Evolutionary conservation across 2,797 vertebrate species (phyloP).

Genomic region (Epinephelus awoara): DNA sequence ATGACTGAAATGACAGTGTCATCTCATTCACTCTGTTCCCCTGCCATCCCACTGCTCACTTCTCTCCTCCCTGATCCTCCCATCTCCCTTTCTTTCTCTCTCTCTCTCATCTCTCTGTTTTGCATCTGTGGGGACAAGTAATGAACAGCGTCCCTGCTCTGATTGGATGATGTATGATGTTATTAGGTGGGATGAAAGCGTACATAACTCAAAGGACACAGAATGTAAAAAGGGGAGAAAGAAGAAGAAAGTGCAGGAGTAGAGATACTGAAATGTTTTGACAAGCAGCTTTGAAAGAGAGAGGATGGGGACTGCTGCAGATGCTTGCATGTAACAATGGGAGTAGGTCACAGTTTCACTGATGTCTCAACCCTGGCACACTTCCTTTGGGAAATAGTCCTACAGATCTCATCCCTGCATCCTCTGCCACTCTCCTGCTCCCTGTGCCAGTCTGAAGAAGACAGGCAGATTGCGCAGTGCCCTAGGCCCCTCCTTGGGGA

Average conservation of each 20-base stretch:
- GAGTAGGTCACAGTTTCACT: conserved; percentile 78
- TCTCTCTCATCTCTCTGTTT: conserved; percentile 53
- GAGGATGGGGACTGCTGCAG: conserved; percentile 50
- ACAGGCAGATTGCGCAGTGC: conserved; percentile 74
- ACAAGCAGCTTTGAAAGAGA: conserved; percentile 67
- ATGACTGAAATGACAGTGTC: conserved; percentile 70
- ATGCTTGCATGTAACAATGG: conserved; percentile 69
- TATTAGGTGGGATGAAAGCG: conserved; percentile 75
- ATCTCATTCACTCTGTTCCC: conserved; percentile 49
- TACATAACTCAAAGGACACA: conserved; percentile 74
- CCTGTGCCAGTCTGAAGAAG: conserved; percentile 52
- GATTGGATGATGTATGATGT: conserved; percentile 78
- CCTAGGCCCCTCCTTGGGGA: conserved; percentile 56
- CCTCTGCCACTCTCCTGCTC: conserved; percentile 53
- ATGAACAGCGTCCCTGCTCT: conserved; percentile 64
- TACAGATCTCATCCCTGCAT: conserved; percentile 70
- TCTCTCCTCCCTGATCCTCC: conserved; percentile 45
- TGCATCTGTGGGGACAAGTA: conserved; percentile 66
- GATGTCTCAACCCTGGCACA: conserved; percentile 76
- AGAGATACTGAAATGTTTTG: conserved; percentile 67
- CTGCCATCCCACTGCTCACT: conserved; percentile 39
- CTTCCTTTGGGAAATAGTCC: conserved; percentile 73
- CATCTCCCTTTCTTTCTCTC: conserved; percentile 36
- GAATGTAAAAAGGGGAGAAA: conserved; percentile 38
- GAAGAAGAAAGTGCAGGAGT: conserved; percentile 39